Percentiles rank a stretch among this genome's conserved stretches.
These are phyloP conservation scores for Zaprionus africanus DNA, from an alignment of 1,140 invertebrate species.

Conservation along the genomic window DNA sequence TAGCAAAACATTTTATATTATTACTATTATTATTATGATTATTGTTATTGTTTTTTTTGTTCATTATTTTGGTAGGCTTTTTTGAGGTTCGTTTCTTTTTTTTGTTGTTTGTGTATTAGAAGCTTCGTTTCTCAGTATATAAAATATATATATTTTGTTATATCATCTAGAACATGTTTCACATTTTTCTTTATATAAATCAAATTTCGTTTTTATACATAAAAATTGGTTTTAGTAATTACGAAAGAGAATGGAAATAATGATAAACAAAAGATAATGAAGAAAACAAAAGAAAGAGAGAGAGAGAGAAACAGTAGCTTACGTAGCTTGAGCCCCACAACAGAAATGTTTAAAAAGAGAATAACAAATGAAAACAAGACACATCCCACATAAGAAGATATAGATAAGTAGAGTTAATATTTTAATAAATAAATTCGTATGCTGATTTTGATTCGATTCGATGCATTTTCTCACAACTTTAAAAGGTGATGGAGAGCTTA, in stretches of 20 bases:
- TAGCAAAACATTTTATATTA: slow-evolving; percentile 65
- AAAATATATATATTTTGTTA: slow-evolving; percentile 65
- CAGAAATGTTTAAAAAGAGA: slow-evolving; percentile 46
- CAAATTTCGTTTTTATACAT: slow-evolving; percentile 71
- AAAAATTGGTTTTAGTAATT: slow-evolving; percentile 64
- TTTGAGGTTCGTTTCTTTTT: slow-evolving; percentile 51
- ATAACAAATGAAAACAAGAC: slow-evolving; percentile 29
- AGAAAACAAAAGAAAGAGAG: slow-evolving; percentile 5
- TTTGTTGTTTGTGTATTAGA: slow-evolving; percentile 60
- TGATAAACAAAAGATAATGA: slow-evolving; percentile 31
- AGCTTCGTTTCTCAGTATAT: slow-evolving; percentile 41
- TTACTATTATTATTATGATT: slow-evolving; percentile 42
- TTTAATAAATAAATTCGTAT: slow-evolving; percentile 55
- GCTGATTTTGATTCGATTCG: slow-evolving; percentile 33
- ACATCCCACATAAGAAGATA: slow-evolving; percentile 11
- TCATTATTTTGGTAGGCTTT: no score
- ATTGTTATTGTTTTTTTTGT: slow-evolving; percentile 56
- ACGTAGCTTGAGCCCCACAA: slow-evolving; percentile 80
- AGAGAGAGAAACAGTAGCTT: slow-evolving; percentile 64
- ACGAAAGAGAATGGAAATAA: slow-evolving; percentile 52
- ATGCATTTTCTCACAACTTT: slow-evolving; percentile 34
- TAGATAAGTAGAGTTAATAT: slow-evolving; percentile 30
- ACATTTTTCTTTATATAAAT: slow-evolving; percentile 76
- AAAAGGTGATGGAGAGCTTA: slow-evolving; percentile 18
- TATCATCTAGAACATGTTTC: slow-evolving; percentile 62